Evolutionary conservation across 2,113 vertebrate species (phyloP), one percentile per base, ranked within the genome.

Genomic region (Lepus americanus): DNA sequence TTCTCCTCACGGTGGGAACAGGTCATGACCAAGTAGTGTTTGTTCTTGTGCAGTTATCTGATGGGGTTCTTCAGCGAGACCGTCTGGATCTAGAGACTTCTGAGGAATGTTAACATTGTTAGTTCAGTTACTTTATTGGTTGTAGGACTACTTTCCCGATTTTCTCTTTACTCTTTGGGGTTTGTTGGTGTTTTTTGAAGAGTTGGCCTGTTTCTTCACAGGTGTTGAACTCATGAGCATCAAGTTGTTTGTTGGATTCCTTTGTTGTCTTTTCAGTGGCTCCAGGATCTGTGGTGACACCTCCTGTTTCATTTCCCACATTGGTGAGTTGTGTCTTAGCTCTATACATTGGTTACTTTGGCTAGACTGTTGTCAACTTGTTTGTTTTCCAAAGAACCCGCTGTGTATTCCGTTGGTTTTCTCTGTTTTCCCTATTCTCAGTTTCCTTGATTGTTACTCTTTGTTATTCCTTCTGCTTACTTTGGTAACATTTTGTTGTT

Each of bases 271-370:
- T 51, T 78, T 78, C 51, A 72, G 36, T 76, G 19, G 16, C 17
- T 29, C 12, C 13, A 53, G 9, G 12, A 76, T 44, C 22, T 82
- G 1, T 59, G 51, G 2, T 49, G 20, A 23, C 59, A 64, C 19
- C 0, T 27, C 9, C 27, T 23, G 4, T 86, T 91, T 82, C 36
- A 73, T 78, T 77, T 39, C 3, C 78, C 20, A 17, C 77, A 55
- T 61, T 27, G 9, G 9, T 92, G 61, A 72, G 33, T 84, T 84
- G 4, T 53, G 11, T 72, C 36, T 77, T 53, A 44, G 80, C n/a
- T 79, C 2, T 96, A 53, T 23, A 16, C 44, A 94, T 90, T 92
- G 36, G 22, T 81, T 25, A 44, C 2, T 78, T 83, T 97, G 81
- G 33, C 4, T 77, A 72, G 22, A 14, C 67, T 44, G 81, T 67